Conservation (phyloP, 1,140 invertebrate genomes). For the Apis florea region DNA sequence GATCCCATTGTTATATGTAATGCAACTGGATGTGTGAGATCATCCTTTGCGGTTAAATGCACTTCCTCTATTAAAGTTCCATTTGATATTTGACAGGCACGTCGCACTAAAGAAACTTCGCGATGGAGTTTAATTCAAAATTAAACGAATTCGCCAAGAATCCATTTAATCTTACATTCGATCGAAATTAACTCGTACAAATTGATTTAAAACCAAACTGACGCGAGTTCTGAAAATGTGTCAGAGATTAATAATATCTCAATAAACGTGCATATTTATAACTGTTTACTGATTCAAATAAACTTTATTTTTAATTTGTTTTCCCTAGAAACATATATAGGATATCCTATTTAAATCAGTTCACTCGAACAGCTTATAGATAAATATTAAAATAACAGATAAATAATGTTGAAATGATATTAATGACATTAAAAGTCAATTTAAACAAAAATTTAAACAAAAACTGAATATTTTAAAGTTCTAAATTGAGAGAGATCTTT, state of each 20-base stretch:
- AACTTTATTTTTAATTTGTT: neutral
- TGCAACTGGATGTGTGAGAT: neutral
- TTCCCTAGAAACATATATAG: no score
- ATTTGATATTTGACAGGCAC: neutral
- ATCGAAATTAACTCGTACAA: neutral
- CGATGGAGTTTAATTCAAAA: neutral
- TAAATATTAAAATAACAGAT: no score
- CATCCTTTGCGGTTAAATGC: neutral
- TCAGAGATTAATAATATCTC: neutral
- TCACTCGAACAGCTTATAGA: no score
- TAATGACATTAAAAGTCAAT: no score
- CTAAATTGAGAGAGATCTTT: no score
- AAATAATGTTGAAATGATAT: no score
- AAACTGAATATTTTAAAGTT: no score
- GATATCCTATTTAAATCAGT: no score
- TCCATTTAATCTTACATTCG: neutral
- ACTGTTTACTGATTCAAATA: neutral
- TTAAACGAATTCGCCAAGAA: neutral
- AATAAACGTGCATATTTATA: neutral
- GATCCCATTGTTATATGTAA: neutral
- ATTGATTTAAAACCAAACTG: neutral
- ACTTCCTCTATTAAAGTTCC: neutral
- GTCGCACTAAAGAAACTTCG: neutral
- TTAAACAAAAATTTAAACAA: no score
- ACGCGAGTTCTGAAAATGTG: neutral